These are phyloP conservation scores for Agapetus fuscipes DNA, from an alignment of 2,888 invertebrate species.

Conservation along the genomic window DNA sequence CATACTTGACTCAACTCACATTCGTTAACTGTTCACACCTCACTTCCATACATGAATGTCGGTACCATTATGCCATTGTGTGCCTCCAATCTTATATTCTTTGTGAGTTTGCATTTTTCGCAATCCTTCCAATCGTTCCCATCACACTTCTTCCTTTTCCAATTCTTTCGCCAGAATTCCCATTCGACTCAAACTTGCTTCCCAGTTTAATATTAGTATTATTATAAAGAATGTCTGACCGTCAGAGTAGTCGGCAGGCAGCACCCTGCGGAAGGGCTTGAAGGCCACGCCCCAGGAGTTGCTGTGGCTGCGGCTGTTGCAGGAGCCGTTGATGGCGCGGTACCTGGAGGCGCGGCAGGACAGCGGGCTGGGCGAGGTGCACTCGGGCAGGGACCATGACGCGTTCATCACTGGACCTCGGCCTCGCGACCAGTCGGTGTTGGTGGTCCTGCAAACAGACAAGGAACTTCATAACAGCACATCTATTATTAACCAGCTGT, in stretches of 20 bases:
- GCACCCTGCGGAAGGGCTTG: slow-evolving; percentile 62
- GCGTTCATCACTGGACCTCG: slow-evolving; percentile 30
- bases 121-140: no score
- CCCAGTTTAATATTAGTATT: no score
- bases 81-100: no score
- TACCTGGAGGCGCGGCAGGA: slow-evolving; percentile 40
- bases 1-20: no score
- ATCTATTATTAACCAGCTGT: no score
- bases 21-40: no score
- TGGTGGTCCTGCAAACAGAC: slow-evolving; percentile 6
- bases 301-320: slow-evolving; percentile 61
- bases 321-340: slow-evolving; percentile 61
- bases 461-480: not conserved
- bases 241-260: slow-evolving; percentile 68
- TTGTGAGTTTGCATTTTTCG: no score
- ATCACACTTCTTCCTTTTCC: no score
- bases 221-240: slow-evolving; percentile 44
- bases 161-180: no score
- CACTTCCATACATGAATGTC: no score
- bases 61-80: no score
- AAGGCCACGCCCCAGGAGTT: slow-evolving; percentile 60
- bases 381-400: slow-evolving; percentile 30
- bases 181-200: no score
- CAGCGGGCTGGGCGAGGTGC: slow-evolving; percentile 27
- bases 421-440: slow-evolving; percentile 29